A percentile compares a stretch with the other conserved stretches of the same genome.
Conservation (phyloP, 2,797 vertebrate species). For the Mormyrus proboscirostris region DNA sequence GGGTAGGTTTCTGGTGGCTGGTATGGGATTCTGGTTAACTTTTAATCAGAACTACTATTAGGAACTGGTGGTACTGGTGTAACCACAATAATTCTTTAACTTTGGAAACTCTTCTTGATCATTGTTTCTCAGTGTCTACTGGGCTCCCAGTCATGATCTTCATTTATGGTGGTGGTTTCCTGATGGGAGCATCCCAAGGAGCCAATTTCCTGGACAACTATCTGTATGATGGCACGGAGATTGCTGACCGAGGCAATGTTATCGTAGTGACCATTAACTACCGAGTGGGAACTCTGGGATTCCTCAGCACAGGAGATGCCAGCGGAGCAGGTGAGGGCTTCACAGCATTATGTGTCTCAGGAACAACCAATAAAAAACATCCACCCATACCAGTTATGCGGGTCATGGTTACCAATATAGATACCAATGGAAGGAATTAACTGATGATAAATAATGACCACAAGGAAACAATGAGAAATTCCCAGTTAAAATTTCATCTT, state of each 20-base stretch:
- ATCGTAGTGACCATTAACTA: conserved; percentile 89
- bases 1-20: not conserved
- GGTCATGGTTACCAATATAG: not conserved
- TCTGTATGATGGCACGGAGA: conserved; percentile 78
- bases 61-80: not conserved
- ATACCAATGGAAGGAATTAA: not conserved
- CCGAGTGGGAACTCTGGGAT: conserved; percentile 80
- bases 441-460: not conserved
- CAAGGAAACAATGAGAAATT: not conserved
- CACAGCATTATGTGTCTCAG: not conserved
- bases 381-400: not conserved
- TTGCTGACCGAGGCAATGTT: conserved; percentile 77
- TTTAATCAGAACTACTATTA: not conserved
- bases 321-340: conserved; percentile 67
- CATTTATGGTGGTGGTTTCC: conserved; percentile 78
- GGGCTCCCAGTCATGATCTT: conserved; percentile 84
- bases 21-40: not conserved
- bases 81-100: not conserved
- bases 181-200: conserved; percentile 68
- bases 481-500: not conserved
- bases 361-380: not conserved
- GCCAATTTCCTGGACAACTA: conserved; percentile 76
- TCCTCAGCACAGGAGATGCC: conserved; percentile 83
- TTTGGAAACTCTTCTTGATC: not conserved
- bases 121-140: conserved; percentile 65